Base-by-base conservation (phyloP, 2,797 vertebrate genomes). In the Helarctos malayanus region DNA sequence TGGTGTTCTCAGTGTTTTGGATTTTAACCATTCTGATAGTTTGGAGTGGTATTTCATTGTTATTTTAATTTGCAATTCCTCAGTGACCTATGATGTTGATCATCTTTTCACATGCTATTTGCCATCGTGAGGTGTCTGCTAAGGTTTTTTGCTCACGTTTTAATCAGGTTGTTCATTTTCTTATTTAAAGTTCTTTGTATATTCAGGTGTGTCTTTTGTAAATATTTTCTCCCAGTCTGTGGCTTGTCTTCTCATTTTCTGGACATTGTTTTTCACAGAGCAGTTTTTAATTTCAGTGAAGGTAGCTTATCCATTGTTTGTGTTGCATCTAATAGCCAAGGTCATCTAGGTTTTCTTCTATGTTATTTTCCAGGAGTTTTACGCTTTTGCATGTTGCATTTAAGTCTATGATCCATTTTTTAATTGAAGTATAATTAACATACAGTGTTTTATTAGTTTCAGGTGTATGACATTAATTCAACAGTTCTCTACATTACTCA, bases 181-280 rank as follows among this genome's bases (percentile, higher is more conserved):
- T 92, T 38, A 49, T 61, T 95, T 52, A 75, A 14, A 65, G 56
- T 92, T 87, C 75, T 80, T 80, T 63, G 54, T 79, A 16, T 91
- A 79, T 71, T 85, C 41, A 45, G 35, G 19, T 78, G 10, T 54
- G 45, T 86, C 63, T 95, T 84, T 65, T 76, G 41, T n/a, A 83
- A 76, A 68, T 41, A 81, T 63, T 56, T 92, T 63, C 68, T 76
- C 68, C 68, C 38, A n/a, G 41, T 41, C n/a, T 65, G 15, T 49
- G 11, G 25, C 57, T 57, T 75, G 13, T 92, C 45, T 76, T 75
- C 56, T 63, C 5, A 68, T 76, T 88, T 45, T 86, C 63, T 71
- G 86, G 21, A 12, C 27, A 27, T 49, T 54, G 16, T 71, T 52
- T 95, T 89, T 45, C 23, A 78, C 16, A 80, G 12, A 85, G 59